Evolutionary conservation across 2,113 vertebrate species (phyloP), one percentile per base, ranked within the genome.

Genomic region (Oophaga pumilio): DNA sequence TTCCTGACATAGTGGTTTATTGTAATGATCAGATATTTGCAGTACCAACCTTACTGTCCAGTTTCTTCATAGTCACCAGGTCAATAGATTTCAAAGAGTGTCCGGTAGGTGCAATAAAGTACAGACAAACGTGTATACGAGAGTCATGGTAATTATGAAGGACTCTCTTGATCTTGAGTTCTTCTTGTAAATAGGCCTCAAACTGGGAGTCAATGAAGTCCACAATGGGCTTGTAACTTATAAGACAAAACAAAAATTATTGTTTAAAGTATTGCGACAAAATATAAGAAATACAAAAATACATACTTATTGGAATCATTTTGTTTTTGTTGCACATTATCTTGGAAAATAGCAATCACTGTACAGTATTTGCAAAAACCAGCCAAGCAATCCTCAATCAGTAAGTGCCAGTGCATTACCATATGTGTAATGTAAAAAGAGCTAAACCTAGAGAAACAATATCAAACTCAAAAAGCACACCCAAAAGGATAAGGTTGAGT

Each of bases 191-290:
- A 91, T 98, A 99, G 57, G 97, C 95, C 93, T 99, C 98, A 84
- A 98, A 99, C 91, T 99, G 98, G 82, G 97, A 92, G 79, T 99
- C 98, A 0, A 99, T 99, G 93, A 99, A 99, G 92, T 99, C 98
- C 89, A 99, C 96, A 0, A 99, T 98, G 85, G 97, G 95, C 89
- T 98, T 99, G 93, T 99, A 99, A 94, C 98, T 99, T 92, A 43
- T 78, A 83, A 49, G 24, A 60, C 2, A 84, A 64, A 49, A 64
- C 52, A 33, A 56, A 28, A 57, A 18, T 49, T 0, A 49, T 73
- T 43, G 4, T 15, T 69, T 62, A 62, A 62, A 62, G 5, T 62
- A 17, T 59, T 0, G 57, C 3, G 20, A 62, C 6, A 62, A 62
- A 62, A 22, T 62, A 8, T 62, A 62, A 7, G 18, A 20, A 62